These are phyloP conservation scores for Lydus trimaculatus DNA, from an alignment of 2,888 invertebrate genomes.

Conservation along the genomic window DNA sequence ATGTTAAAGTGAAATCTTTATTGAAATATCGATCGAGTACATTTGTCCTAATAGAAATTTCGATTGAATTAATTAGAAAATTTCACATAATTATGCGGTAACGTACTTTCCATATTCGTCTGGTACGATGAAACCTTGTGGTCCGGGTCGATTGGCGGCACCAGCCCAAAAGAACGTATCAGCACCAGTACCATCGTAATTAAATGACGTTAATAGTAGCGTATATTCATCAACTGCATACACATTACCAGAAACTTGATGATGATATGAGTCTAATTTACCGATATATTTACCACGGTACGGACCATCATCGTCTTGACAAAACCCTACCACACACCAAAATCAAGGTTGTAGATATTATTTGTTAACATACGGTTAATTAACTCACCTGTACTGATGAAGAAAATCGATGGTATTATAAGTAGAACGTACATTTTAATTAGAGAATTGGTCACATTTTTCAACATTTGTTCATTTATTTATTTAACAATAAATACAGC, in stretches of 20 bases:
- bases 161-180: conserved; percentile 96
- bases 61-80: background rate
- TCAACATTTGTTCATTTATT: background rate
- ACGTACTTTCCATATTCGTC: conserved; percentile 85
- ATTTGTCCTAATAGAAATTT: conserved; percentile 75
- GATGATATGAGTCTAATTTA: conserved; percentile 88
- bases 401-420: background rate
- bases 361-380: background rate
- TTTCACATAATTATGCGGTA: background rate
- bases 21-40: conserved; percentile 86
- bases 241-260: conserved; percentile 88
- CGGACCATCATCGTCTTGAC: conserved; percentile 72
- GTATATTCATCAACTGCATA: conserved; percentile 90
- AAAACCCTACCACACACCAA: conserved; percentile 25
- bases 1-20: conserved; percentile 79
- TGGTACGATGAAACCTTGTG: conserved; percentile 90
- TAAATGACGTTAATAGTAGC: conserved; percentile 79
- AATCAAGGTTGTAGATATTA: background rate
- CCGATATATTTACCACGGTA: conserved; percentile 84
- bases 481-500: background rate
- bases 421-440: background rate
- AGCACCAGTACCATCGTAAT: conserved; percentile 89
- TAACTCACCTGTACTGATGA: background rate
- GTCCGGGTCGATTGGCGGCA: conserved; percentile 84
- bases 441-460: background rate